phyloP scores from a whole-genome alignment of 2,797 vertebrate species.

The Masticophis lateralis region DNA sequence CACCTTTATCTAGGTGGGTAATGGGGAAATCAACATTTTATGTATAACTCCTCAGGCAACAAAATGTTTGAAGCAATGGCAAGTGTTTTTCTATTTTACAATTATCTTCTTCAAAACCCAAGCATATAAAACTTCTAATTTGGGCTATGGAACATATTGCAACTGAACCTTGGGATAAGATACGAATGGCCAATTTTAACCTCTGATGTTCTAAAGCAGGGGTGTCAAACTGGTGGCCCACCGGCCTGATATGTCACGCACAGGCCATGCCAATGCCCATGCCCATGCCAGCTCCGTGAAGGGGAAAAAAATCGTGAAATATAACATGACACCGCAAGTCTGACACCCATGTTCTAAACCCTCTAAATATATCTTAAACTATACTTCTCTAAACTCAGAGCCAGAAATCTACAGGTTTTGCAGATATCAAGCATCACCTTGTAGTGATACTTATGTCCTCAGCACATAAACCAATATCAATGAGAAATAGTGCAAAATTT shows the following conservation, averaged over 20 bases:
- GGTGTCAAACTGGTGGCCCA: too few relatives aligned
- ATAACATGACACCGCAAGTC: too few relatives aligned
- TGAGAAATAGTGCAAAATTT: neutral
- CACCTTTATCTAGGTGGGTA: neutral
- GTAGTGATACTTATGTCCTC: neutral
- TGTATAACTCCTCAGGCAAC: neutral
- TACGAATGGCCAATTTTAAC: neutral
- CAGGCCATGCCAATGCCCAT: too few relatives aligned
- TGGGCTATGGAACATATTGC: neutral
- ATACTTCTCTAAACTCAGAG: neutral
- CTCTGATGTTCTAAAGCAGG: neutral
- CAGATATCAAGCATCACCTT: neutral
- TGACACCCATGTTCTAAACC: neutral
- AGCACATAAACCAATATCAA: neutral
- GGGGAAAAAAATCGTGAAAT: too few relatives aligned
- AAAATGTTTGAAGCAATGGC: neutral
- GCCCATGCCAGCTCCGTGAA: too few relatives aligned
- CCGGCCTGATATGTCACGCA: too few relatives aligned
- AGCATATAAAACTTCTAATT: neutral
- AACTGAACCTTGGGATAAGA: neutral
- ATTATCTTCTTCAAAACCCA: neutral
- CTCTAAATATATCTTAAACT: neutral
- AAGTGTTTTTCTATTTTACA: neutral
- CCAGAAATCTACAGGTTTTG: neutral
- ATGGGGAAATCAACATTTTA: neutral